Evolutionary conservation across 2,888 invertebrate genomes (phyloP), one percentile per base, ranked within the genome.

Genomic region (Drosophila vallismaia): DNA sequence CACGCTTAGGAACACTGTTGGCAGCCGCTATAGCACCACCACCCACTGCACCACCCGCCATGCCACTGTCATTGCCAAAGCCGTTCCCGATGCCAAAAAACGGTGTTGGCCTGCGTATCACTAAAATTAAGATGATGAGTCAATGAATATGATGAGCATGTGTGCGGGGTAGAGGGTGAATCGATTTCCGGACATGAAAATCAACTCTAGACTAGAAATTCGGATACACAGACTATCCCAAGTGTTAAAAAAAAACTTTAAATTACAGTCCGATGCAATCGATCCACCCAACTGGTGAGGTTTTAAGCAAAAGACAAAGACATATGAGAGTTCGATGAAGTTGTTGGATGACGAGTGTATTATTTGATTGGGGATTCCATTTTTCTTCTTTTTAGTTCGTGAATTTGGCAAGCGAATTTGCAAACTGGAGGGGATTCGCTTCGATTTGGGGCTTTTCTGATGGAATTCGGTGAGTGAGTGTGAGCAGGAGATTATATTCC

Each of bases 51-150:
- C 69, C 70, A 57, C 42, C 67, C 36, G 55, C 68, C 60, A 48
- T 63, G 66, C 46, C 62, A 66, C 38, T 64, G 64, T 56, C 67
- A 55, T 54, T 57, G 66, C 64, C 51, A 36, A 28, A 48, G 58
- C 72, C 83, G 58, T 74, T 77, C 78, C 85, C 82, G 77, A 79
- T 85, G 87, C 90, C 90, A 78, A 82, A 81, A 64, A 84, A 79
- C 64, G 86, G 71, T 80, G 86, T 71, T 55, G 95, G 95, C 92
- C 95, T 95, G 88, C 92, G 91, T 89, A 91, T 90, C 89, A 91
- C 92, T 92, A 91, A 90, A 91, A 91, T 89, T 85, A 88, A 90
- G 88, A 90, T 90, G 85, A 87, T 87, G 90, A 90, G 87, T 85
- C 83, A 89, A 89, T 89, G 86, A 88, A 73, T 83, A 86, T 84